Conservation (phyloP, 2,113 vertebrate genomes). For the Fregata magnificens region DNA sequence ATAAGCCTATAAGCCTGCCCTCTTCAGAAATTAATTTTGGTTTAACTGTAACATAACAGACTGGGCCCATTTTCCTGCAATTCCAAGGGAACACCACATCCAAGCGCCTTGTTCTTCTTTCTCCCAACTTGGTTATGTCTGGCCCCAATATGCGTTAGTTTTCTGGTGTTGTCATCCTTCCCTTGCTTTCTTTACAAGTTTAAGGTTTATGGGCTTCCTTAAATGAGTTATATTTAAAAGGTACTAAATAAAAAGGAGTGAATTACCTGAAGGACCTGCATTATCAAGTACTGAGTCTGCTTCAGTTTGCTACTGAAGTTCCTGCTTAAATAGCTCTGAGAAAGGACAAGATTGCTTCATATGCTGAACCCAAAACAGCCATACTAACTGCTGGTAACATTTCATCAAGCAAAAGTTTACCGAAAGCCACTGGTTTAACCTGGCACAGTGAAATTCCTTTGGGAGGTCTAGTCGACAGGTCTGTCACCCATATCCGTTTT, state of each 20-base stretch:
- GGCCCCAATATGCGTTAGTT: neutral
- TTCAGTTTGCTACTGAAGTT: neutral
- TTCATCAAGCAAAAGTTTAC: neutral
- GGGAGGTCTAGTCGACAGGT: neutral
- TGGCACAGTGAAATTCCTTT: constrained; percentile 26
- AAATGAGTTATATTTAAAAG: constrained; percentile 48
- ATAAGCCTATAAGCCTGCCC: constrained; percentile 43
- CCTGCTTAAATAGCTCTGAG: neutral
- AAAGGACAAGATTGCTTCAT: neutral
- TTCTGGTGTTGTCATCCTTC: neutral
- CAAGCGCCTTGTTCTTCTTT: neutral
- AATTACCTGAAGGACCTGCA: neutral
- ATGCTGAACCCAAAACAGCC: neutral
- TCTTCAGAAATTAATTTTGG: constrained; percentile 44
- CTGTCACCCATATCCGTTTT: neutral
- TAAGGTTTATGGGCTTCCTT: constrained; percentile 3
- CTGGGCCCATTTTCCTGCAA: neutral
- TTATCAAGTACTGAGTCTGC: neutral
- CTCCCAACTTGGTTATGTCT: neutral
- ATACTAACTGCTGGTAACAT: neutral
- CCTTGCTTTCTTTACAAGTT: neutral
- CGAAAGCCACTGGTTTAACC: neutral
- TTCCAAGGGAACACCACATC: neutral
- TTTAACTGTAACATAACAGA: constrained; percentile 47
- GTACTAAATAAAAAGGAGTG: constrained; percentile 18